Evolutionary conservation across 2,888 invertebrate species (phyloP), one percentile per base, ranked within the genome.

Genomic region (Capitulum mitella): DNA sequence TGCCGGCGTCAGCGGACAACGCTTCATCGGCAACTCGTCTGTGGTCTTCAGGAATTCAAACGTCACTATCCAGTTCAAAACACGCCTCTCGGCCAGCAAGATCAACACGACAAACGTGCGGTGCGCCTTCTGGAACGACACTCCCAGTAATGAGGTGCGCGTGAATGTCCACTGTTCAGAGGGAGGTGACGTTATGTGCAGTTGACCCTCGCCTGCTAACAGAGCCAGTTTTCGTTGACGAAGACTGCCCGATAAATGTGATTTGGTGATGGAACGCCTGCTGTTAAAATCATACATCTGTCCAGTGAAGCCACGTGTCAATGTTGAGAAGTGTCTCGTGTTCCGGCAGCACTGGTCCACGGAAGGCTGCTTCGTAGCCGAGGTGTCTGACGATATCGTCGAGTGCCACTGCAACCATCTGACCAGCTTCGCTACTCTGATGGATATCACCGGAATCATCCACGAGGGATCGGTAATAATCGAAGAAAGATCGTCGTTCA

Each of bases 121-220:
- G 10, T 81, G 81, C 54, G 82, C 79, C n/a, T 82, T 76, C 77
- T 82, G 82, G 82, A 78, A 80, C 64, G 77, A 16, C 16, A n/a
- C 16, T n/a, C n/a, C n/a, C n/a, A n/a, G n/a, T n/a, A n/a, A n/a
- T n/a, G n/a, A n/a, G n/a, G n/a, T n/a, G n/a, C n/a, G n/a, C n/a
- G n/a, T n/a, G n/a, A n/a, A n/a, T n/a, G n/a, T n/a, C n/a, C n/a
- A n/a, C n/a, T n/a, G n/a, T n/a, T n/a, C n/a, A n/a, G n/a, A n/a
- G n/a, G n/a, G n/a, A n/a, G n/a, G n/a, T n/a, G n/a, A n/a, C n/a
- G n/a, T n/a, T n/a, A n/a, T n/a, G n/a, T n/a, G n/a, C n/a, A n/a
- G n/a, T n/a, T n/a, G n/a, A n/a, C n/a, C n/a, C n/a, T n/a, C n/a
- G n/a, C n/a, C n/a, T n/a, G n/a, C n/a, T n/a, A n/a, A n/a, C n/a